Base-by-base conservation (phyloP, 2,797 vertebrate species). In the Chelon auratus region DNA sequence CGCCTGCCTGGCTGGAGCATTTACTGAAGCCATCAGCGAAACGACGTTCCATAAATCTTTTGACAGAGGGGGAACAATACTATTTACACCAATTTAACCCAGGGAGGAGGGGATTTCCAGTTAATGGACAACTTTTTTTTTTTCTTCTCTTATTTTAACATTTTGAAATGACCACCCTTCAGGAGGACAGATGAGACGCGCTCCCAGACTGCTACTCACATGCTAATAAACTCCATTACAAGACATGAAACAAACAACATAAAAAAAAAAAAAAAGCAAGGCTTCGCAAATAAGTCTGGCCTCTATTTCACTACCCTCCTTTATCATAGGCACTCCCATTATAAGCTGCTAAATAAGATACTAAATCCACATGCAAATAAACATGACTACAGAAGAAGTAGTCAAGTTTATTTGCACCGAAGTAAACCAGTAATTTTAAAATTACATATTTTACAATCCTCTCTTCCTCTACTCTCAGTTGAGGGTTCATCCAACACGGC, bases 21-120 rank as follows among this genome's bases (percentile, higher is more conserved):
- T 92, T 89, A 92, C 87, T 82, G 83, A 89, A 89, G 85, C 76
- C 87, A 92, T 91, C 91, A 91, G 80, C 55, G 18, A 83, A 87
- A 90, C 72, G 73, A 84, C 87, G 71, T 89, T 79, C 79, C 72
- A 91, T 91, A 89, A 80, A 82, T 92, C 83, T 92, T 33, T 89
- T 89, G 89, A 91, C 88, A 78, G 83, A 75, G 70, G 65, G 66
- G 78, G 84, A 91, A 90, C 89, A 93, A 92, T 89, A 84, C 75
- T 87, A 87, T 92, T 90, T 86, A 88, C 87, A 90, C 86, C 83
- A 89, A 89, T 91, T 89, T 91, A 91, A 78, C 73, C 57, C 48
- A 40, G 63, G 52, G 59, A 77, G 71, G 62, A 40, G 40, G 66
- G 65, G 30, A 47, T 77, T 89, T 90, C 62, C 61, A 82, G 80